Evolutionary conservation across 2,797 vertebrate genomes (phyloP), one percentile per base, ranked within the genome.

Genomic region (Sebastes iracundus): DNA sequence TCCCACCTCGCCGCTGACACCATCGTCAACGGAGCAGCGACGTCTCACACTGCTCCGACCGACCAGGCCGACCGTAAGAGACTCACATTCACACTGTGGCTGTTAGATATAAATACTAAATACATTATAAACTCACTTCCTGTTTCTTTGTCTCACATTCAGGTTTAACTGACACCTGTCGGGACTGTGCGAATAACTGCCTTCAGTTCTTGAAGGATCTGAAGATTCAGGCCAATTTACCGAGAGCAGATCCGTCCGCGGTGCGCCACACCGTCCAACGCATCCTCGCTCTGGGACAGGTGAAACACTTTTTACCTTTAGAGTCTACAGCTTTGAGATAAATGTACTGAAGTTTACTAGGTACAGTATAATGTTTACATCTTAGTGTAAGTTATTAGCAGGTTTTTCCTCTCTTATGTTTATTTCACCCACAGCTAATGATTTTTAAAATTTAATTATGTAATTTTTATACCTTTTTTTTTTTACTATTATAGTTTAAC

Each of bases 51-150:
- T 11, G 97, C 96, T 56, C 97, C 97, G 0, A 94, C 96, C 0
- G 97, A 99, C 91, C 95, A 97, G 1, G 97, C 97, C 0, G 97
- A 99, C 90, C 77, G 98, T 99, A 86, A 95, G 96, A 93, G 12
- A 61, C 35, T 1, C 72, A 42, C 77, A 42, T 7, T 7, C 8
- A 38, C 68, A 14, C 28, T 11, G 22, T 11, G 4, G 7, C 28
- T n/a, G 25, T 7, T 11, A 1, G 1, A 5, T 2, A 62, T 2
- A 18, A 7, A 7, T 1, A 16, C 9, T 7, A 22, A 23, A 72
- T 7, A 2, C 58, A 46, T 33, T 4, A 33, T 7, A n/a, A 30
- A 33, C 16, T 0, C 18, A 42, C 38, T 42, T 18, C 7, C n/a
- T 28, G 32, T 22, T 4, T 63, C 10, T 56, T 33, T 9, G 32